Evolutionary conservation across 2,113 vertebrate genomes (phyloP).

Genomic region (Sinosuthora webbiana): DNA sequence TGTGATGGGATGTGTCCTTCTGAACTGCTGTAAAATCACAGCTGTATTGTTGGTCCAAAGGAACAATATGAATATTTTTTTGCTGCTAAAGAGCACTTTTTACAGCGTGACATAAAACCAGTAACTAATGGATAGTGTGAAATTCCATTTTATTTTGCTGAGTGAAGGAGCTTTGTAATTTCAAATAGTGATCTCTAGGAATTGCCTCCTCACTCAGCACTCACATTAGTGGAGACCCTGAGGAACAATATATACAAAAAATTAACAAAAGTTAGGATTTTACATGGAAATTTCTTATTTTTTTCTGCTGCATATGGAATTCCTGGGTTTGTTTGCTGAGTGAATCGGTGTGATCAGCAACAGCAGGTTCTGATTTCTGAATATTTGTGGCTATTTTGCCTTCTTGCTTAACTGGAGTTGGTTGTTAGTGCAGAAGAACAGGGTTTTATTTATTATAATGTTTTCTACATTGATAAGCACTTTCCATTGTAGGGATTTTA

Average conservation of each 20-base stretch:
- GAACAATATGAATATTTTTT: neutral
- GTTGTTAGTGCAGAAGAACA: neutral
- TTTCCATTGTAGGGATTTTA: neutral
- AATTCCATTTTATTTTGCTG: neutral
- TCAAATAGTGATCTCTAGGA: neutral
- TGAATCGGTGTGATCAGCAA: neutral
- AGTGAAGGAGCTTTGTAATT: neutral
- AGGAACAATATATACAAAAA: neutral
- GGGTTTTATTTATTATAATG: neutral
- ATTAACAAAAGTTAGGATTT: neutral
- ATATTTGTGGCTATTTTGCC: neutral
- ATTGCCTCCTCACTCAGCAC: neutral
- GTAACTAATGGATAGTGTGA: accelerated
- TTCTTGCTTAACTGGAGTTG: neutral
- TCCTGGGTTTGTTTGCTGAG: neutral
- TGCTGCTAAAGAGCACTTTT: neutral
- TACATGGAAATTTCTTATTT: neutral
- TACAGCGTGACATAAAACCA: neutral
- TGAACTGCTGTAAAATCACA: neutral
- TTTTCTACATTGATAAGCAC: neutral
- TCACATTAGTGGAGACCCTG: neutral
- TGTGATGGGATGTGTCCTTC: neutral
- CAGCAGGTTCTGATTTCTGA: neutral
- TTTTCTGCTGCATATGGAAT: neutral
- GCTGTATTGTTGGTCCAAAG: neutral